Evolutionary conservation across 1,140 invertebrate species (phyloP), one percentile per base, ranked within the genome.

Genomic region (Sinella curviseta): DNA sequence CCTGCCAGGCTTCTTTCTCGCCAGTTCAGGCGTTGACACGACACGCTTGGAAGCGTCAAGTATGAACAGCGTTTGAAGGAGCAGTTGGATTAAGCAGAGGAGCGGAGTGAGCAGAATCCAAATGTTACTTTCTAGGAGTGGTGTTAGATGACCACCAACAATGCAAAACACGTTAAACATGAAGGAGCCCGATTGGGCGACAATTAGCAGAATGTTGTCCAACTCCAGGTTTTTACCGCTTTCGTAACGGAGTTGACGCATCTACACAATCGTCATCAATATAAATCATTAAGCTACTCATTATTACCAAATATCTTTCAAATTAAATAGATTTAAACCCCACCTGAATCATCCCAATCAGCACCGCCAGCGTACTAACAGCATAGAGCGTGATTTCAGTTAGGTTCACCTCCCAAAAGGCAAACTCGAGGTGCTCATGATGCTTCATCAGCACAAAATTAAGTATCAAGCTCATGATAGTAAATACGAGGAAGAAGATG

Each of bases 161-260:
- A 94, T 91, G 60, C 93, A 94, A 85, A 97, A 97, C 87, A 94
- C 92, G 82, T 93, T 92, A 86, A 96, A 97, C 31, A 96, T 90
- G 85, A 95, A 96, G 76, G 95, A 92, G 0, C 95, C 96, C 0
- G 92, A 92, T 85, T 97, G 93, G 1, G 95, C 94, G 28, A 96
- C 91, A 4, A 96, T 91, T 57, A 97, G 88, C 14, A 97, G 88
- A 1, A 93, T 94, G 67, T 93, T 94, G 85, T 97, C 95, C 81
- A 97, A 87, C 74, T 93, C 91, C 75, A 95, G 86, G n/a, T 86
- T 85, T 82, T 86, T 87, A 48, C 89, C 87, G 82, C 86, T 82
- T 83, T 87, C 88, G 81, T 84, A 90, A 60, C 82, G 88, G 77
- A 86, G 86, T 85, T 85, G 87, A 67, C 84, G 85, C 80, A 87